Percentiles rank a stretch among this genome's conserved stretches.
Conservation (phyloP, 2,113 vertebrate genomes). For the Sorex araneus region DNA sequence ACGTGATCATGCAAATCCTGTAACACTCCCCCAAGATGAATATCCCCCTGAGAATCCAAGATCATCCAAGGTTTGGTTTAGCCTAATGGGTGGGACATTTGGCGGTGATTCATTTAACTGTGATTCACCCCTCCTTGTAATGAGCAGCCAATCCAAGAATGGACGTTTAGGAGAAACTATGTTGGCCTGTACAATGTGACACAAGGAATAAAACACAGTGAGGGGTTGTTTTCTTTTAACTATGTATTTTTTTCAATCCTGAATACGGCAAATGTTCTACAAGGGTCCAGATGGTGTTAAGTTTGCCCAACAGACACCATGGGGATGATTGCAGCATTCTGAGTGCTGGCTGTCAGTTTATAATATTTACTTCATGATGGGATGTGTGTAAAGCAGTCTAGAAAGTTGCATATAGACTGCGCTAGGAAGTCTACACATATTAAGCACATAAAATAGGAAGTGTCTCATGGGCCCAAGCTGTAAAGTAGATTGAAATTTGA, state of each 20-base stretch:
- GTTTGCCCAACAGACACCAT: neutral
- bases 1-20: conserved; percentile 66
- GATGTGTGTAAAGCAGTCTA: neutral
- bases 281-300: neutral
- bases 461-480: neutral
- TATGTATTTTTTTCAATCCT: neutral
- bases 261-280: neutral
- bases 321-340: neutral
- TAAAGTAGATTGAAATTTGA: conserved; percentile 52
- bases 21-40: conserved; percentile 44
- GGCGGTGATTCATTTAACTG: conserved; percentile 30
- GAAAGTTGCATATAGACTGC: neutral
- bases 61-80: conserved; percentile 53
- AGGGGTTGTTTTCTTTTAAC: conserved; percentile 25
- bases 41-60: conserved; percentile 50
- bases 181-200: conserved; percentile 53
- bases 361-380: conserved; percentile 44
- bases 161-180: conserved; percentile 70
- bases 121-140: conserved; percentile 74
- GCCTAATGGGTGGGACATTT: conserved; percentile 63
- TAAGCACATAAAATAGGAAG: too few relatives aligned
- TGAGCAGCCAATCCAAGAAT: conserved; percentile 59
- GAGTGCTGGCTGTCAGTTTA: conserved; percentile 20
- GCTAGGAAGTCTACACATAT: neutral
- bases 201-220: conserved; percentile 37